phyloP scores from a whole-genome alignment of 2,888 invertebrate species.

The Rhabditoides inermis region DNA sequence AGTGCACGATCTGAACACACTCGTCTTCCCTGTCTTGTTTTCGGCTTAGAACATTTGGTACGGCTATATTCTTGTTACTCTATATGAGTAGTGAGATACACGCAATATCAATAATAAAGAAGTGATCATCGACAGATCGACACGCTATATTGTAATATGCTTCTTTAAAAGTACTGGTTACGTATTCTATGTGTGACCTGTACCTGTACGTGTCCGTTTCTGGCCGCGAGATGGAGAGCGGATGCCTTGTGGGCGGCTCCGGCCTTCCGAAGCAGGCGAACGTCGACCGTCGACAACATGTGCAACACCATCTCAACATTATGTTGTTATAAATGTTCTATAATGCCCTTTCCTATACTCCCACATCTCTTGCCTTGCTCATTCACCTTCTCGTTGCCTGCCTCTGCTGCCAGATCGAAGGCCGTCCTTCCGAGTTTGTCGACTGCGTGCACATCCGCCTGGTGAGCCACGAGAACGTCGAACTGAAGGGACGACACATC shows the following conservation, averaged over 20 bases:
- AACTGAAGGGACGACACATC: too few species aligned
- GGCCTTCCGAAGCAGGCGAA: slow-evolving; percentile 4
- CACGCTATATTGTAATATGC: too few species aligned
- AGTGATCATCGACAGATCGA: too few species aligned
- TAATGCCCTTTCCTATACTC: too few species aligned
- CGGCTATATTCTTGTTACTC: too few species aligned
- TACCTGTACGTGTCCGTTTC: slow-evolving; percentile 41
- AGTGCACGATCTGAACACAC: slow-evolving; percentile 38
- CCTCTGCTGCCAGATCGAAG: slow-evolving; percentile 57
- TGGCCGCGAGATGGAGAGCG: slow-evolving; percentile 40
- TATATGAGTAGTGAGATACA: too few species aligned
- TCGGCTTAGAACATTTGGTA: too few species aligned
- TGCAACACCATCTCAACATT: slow-evolving; percentile 19
- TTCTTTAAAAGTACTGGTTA: too few species aligned
- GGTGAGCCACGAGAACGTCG: slow-evolving; percentile 54
- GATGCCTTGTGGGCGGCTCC: slow-evolving; percentile 21
- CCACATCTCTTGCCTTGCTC: too few species aligned
- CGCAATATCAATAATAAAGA: too few species aligned
- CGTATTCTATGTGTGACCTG: too few species aligned
- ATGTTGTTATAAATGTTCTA: not conserved
- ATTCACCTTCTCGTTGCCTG: slow-evolving; percentile 53
- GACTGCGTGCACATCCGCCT: slow-evolving; percentile 53
- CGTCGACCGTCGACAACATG: slow-evolving; percentile 7
- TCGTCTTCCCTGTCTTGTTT: too few species aligned
- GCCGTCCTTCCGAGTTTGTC: slow-evolving; percentile 55